Percentiles rank a stretch among this genome's conserved stretches.
Evolutionary conservation across 2,888 invertebrate species (phyloP).

Genomic region (Sturmia bella): DNA sequence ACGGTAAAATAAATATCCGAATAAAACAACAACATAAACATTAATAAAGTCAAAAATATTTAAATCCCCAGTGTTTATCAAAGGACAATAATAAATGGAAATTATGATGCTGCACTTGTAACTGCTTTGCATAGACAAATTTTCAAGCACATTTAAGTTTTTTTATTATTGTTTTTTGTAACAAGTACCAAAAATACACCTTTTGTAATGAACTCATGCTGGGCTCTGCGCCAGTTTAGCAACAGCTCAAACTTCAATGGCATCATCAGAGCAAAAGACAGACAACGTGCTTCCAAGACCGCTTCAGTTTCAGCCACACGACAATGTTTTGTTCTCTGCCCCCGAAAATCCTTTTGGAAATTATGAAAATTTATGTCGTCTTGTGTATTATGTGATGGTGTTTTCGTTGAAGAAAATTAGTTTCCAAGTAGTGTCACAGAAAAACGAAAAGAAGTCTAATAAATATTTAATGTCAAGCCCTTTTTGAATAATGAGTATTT

Average conservation of each 20-base stretch:
- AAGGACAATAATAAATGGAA: slow-evolving; percentile 57
- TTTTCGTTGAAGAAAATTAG: slow-evolving; percentile 30
- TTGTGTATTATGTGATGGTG: not conserved
- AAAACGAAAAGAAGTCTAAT: not conserved
- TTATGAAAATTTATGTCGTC: not conserved
- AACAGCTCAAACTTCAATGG: slow-evolving; percentile 41
- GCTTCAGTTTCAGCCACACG: no score
- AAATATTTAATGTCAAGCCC: not conserved
- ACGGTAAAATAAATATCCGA: not conserved
- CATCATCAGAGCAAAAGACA: slow-evolving; percentile 35
- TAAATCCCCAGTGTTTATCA: slow-evolving; percentile 30
- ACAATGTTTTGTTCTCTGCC: no score
- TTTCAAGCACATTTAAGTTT: slow-evolving; percentile 13
- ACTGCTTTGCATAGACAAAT: slow-evolving; percentile 27
- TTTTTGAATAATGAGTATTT: slow-evolving; percentile 46
- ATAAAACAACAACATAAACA: slow-evolving; percentile 16
- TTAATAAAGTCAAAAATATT: slow-evolving; percentile 32
- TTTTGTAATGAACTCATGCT: slow-evolving; percentile 27
- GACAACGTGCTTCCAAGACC: not conserved
- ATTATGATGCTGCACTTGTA: slow-evolving; percentile 29
- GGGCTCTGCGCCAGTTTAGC: not conserved
- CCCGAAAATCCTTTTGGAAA: slow-evolving; percentile 9
- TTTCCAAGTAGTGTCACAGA: slow-evolving; percentile 1
- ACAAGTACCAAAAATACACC: slow-evolving; percentile 40
- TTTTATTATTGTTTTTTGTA: not conserved